Conservation (phyloP, 2,888 invertebrate genomes). For the Acleris holmiana region DNA sequence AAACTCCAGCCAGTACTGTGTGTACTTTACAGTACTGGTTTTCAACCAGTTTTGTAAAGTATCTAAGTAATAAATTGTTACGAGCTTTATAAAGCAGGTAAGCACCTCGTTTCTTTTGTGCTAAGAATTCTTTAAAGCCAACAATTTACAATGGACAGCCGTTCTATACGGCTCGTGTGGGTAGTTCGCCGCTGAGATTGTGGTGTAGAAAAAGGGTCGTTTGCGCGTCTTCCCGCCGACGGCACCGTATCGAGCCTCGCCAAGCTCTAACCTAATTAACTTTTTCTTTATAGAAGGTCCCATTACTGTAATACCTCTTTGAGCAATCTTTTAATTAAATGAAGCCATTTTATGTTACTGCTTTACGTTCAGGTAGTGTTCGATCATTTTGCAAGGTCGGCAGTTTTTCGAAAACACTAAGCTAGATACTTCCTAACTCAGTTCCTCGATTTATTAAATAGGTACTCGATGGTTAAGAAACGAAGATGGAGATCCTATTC, state of each 20-base stretch:
- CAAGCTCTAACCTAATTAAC: slow-evolving; percentile 43
- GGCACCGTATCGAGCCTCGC: slow-evolving; percentile 34
- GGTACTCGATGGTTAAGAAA: no score
- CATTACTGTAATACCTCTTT: slow-evolving; percentile 39
- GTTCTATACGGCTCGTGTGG: slow-evolving; percentile 3
- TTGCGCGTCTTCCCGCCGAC: slow-evolving; percentile 37
- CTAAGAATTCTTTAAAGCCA: slow-evolving; percentile 2
- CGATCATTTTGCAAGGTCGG: slow-evolving; percentile 14
- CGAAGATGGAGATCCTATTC: not conserved
- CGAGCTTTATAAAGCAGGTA: not conserved
- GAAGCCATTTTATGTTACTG: slow-evolving; percentile 31
- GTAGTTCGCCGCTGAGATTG: slow-evolving; percentile 24
- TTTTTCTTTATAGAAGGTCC: slow-evolving; percentile 41
- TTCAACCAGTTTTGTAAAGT: no score
- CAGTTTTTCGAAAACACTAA: not conserved
- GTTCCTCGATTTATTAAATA: no score
- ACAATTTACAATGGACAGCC: slow-evolving; percentile 8
- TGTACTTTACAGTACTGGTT: no score
- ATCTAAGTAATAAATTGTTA: not conserved
- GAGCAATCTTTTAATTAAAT: slow-evolving; percentile 41
- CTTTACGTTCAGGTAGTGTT: slow-evolving; percentile 25
- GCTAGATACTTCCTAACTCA: not conserved
- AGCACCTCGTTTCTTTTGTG: slow-evolving; percentile 7
- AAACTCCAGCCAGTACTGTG: no score
- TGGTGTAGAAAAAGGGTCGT: slow-evolving; percentile 37